Evolutionary conservation across 2,113 vertebrate genomes (phyloP).

Genomic region (Scopus umbretta): DNA sequence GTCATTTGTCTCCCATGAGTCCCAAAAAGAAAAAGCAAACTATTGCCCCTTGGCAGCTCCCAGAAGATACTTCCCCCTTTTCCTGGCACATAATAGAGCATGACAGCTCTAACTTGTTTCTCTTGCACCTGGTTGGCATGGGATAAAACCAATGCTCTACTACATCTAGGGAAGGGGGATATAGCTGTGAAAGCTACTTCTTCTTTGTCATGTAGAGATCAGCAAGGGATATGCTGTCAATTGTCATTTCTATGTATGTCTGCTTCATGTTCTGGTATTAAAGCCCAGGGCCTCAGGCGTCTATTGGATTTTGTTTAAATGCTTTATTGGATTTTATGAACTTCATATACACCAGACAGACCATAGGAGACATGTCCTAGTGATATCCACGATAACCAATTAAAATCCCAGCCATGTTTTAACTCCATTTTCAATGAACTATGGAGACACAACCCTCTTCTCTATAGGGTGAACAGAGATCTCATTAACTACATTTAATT

Average conservation of each 20-base stretch:
- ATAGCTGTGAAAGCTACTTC: not conserved
- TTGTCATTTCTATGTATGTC: not conserved
- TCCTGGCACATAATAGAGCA: not conserved
- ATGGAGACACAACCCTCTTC: not conserved
- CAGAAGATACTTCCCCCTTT: not conserved
- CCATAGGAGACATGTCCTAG: not conserved
- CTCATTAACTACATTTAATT: constrained; percentile 64
- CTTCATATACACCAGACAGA: not conserved
- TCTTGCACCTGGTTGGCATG: not conserved
- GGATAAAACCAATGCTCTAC: not conserved
- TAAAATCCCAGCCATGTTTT: constrained; percentile 43
- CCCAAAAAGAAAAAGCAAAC: not conserved
- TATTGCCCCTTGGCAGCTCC: not conserved
- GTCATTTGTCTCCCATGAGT: not conserved
- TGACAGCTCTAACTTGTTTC: not conserved
- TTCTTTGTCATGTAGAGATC: not conserved
- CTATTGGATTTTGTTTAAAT: constrained; percentile 50
- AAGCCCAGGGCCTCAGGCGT: not conserved
- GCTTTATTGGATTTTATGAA: constrained; percentile 56
- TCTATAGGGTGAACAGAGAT: constrained; percentile 29
- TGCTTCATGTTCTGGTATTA: constrained; percentile 10
- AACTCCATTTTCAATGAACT: constrained; percentile 46
- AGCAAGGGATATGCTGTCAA: not conserved
- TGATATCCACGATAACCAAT: constrained; percentile 33
- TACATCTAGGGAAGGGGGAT: not conserved